A percentile compares a stretch with the other conserved stretches of the same genome.
Evolutionary conservation across 2,888 invertebrate genomes (phyloP).

Genomic region (Spilarctia lutea): DNA sequence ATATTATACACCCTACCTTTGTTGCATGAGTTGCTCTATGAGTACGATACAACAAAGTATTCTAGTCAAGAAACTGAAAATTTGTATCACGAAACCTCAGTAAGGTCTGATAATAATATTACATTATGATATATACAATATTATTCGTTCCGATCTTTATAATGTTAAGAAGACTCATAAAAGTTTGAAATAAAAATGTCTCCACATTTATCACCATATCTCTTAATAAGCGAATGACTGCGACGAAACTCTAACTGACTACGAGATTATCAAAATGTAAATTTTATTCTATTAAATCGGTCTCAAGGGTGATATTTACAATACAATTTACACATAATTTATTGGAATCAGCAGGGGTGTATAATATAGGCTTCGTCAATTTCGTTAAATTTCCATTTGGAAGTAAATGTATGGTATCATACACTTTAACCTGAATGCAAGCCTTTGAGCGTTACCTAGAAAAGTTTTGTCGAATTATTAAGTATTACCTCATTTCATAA

Average conservation of each 20-base stretch:
- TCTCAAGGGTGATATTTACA: constrained; percentile 57
- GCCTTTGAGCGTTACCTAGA: constrained; percentile 14
- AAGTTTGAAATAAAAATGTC: neutral
- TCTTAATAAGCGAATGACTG: constrained; percentile 41
- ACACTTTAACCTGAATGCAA: constrained; percentile 23
- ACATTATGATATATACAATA: no score
- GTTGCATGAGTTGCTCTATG: neutral
- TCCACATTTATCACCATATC: neutral
- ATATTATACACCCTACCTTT: no score
- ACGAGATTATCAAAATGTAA: constrained; percentile 54
- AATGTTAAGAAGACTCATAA: neutral
- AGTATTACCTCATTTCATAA: constrained; percentile 8
- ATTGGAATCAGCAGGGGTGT: constrained; percentile 52
- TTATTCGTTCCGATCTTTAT: no score
- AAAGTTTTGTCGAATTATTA: constrained; percentile 13
- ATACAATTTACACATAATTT: constrained; percentile 64
- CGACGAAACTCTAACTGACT: constrained; percentile 37
- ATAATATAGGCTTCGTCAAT: constrained; percentile 47
- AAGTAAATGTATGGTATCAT: constrained; percentile 30
- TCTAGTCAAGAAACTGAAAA: neutral
- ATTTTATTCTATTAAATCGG: constrained; percentile 62
- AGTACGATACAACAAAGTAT: neutral
- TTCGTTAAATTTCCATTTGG: constrained; percentile 47
- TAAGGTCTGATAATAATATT: no score
- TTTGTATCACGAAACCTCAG: neutral